Base-by-base conservation (phyloP, 2,888 invertebrate species). In the Drosophila pseudotakahashii region DNA sequence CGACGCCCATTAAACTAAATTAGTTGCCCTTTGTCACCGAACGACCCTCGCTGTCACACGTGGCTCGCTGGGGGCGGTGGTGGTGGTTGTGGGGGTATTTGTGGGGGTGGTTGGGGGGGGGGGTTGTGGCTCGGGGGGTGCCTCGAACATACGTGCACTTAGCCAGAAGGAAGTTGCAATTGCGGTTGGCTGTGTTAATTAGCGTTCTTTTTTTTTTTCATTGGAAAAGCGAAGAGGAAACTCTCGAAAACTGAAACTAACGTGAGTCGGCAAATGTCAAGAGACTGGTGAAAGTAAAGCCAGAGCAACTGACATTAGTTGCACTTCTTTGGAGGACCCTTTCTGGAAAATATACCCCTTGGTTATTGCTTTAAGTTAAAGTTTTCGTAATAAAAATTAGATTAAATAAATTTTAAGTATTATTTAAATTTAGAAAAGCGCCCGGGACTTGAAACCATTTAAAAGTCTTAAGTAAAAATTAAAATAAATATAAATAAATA, bases 11-110 rank as follows among this genome's bases (percentile, higher is more conserved):
- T 87, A 84, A 87, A 88, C 88, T 81, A 87, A 82, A 82, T 82
- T 82, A 82, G 88, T 81, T 82, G 81, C 85, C 64, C 82, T 81
- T 87, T 82, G 88, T 82, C 88, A 81, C 87, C 60, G 83, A 87
- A 81, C 87, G 87, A 78, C 87, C 81, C 87, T 60, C 42, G 67
- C 69, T 60, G 73, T 54, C 76, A 70, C 57, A 70, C 61, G 48
- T 58, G 47, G 54, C 62, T 60, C 23, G 30, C 30, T 11, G 45
- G 54, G 36, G 63, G 63, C 13, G n/a, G 19, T 19, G n/a, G n/a
- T n/a, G n/a, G n/a, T n/a, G n/a, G 13, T 23, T 13, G 39, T 7
- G 10, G 14, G 16, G 1, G 23, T 1, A 32, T 2, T 14, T 7
- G 6, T 14, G 10, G 1, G 32, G 10, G 55, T 14, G 7, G 7